Conservation (phyloP, 2,797 vertebrate species). For the Pipistrellus nathusii region DNA sequence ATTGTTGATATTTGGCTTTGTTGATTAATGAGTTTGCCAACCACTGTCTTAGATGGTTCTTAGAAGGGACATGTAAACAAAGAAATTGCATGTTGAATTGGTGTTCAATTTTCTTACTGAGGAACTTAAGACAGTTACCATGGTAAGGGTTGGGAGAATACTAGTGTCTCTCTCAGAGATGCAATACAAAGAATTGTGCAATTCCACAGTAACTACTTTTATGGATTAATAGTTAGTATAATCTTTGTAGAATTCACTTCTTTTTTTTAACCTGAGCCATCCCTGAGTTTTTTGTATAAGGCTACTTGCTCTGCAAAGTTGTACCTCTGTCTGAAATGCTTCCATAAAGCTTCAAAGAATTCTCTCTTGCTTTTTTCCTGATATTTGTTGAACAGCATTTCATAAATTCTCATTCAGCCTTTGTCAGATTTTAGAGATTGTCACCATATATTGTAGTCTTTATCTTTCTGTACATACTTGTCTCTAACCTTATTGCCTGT, state of each 20-base stretch:
- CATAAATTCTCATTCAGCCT: background rate
- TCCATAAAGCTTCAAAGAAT: constrained; percentile 4
- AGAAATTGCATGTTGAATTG: background rate
- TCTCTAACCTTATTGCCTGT: background rate
- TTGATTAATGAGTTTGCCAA: no score
- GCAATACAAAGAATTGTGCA: background rate
- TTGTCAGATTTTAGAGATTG: background rate
- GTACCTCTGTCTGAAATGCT: constrained; percentile 3
- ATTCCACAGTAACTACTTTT: constrained; percentile 10
- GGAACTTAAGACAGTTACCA: background rate
- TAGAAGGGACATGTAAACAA: background rate
- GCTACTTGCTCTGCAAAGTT: constrained; percentile 4
- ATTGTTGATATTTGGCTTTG: no score
- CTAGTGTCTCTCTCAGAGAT: background rate
- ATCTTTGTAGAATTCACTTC: constrained; percentile 27
- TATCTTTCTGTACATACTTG: background rate
- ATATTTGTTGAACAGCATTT: background rate
- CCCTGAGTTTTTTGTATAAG: background rate
- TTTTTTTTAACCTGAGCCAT: constrained; percentile 24
- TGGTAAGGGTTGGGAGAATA: background rate
- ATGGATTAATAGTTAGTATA: background rate
- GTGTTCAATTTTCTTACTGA: background rate
- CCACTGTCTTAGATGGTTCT: background rate
- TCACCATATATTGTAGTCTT: background rate
- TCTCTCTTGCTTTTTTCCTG: background rate